Conservation (phyloP, 2,888 invertebrate genomes). For the Eudemis profundana region DNA sequence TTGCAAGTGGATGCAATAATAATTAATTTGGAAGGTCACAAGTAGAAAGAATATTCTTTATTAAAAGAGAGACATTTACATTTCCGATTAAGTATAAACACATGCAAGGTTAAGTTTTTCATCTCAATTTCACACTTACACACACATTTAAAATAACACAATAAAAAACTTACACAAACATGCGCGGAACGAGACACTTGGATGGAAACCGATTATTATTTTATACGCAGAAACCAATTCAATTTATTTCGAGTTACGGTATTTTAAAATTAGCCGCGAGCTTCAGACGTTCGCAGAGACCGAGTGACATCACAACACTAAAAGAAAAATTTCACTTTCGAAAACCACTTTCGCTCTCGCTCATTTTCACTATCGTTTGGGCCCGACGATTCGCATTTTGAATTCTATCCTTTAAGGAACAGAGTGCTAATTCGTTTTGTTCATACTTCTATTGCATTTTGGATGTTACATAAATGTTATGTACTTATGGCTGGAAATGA, state of each 20-base stretch:
- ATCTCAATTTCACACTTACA: background rate
- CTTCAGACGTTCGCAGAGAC: constrained; percentile 24
- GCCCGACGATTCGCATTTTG: constrained; percentile 46
- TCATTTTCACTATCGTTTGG: constrained; percentile 67
- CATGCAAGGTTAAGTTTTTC: background rate
- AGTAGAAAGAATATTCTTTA: background rate
- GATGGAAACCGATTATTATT: background rate
- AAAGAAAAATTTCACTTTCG: constrained; percentile 74
- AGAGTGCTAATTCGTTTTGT: constrained; percentile 11
- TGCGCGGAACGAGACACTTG: background rate
- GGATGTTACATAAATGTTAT: constrained; percentile 33
- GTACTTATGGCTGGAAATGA: background rate
- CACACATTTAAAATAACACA: background rate
- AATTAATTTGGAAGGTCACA: too few species aligned
- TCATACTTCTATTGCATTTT: constrained; percentile 17
- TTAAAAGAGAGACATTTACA: constrained; percentile 5
- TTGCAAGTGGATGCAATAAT: too few species aligned
- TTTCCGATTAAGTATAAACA: too few species aligned
- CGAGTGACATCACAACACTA: constrained; percentile 64
- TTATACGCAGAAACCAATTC: constrained; percentile 7
- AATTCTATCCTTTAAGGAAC: background rate
- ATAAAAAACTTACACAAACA: constrained; percentile 22
- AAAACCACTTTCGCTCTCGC: constrained; percentile 59
- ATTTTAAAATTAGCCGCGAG: constrained; percentile 14
- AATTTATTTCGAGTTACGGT: constrained; percentile 5